Evolutionary conservation across 1,140 invertebrate species (phyloP).

Genomic region (Diorhabda carinulata): DNA sequence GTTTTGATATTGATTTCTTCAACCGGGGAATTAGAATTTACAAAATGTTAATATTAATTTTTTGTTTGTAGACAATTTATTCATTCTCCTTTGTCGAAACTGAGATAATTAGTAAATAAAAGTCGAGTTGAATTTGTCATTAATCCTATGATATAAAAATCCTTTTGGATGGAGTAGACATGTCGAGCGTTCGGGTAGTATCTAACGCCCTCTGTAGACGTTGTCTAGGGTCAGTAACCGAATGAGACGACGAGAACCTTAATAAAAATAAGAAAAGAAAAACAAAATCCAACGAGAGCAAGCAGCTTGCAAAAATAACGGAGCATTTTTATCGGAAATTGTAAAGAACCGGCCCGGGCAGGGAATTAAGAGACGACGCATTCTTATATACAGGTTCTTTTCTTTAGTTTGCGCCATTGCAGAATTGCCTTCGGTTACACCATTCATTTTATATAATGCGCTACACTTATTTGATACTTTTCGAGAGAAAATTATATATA

Average conservation of each 20-base stretch:
- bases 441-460: neutral
- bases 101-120: too few species aligned
- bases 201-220: constrained; percentile 34
- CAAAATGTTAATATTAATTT: too few species aligned
- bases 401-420: neutral
- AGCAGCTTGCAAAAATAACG: constrained; percentile 46
- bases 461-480: too few species aligned
- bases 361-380: constrained; percentile 35
- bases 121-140: too few species aligned
- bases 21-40: too few species aligned
- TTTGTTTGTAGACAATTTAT: too few species aligned
- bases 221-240: constrained; percentile 45
- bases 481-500: too few species aligned
- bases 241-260: constrained; percentile 36
- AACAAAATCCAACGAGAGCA: constrained; percentile 43
- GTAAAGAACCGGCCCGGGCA: constrained; percentile 41
- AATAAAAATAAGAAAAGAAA: constrained; percentile 39
- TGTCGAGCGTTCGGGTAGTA: constrained; percentile 30
- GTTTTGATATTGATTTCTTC: too few species aligned
- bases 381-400: constrained; percentile 34
- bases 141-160: too few species aligned
- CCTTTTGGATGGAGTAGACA: constrained; percentile 19
- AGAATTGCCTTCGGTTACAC: neutral
- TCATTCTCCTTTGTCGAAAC: too few species aligned
- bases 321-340: constrained; percentile 46